phyloP scores from a whole-genome alignment of 2,888 invertebrate species.

The Agonopterix heracliana region DNA sequence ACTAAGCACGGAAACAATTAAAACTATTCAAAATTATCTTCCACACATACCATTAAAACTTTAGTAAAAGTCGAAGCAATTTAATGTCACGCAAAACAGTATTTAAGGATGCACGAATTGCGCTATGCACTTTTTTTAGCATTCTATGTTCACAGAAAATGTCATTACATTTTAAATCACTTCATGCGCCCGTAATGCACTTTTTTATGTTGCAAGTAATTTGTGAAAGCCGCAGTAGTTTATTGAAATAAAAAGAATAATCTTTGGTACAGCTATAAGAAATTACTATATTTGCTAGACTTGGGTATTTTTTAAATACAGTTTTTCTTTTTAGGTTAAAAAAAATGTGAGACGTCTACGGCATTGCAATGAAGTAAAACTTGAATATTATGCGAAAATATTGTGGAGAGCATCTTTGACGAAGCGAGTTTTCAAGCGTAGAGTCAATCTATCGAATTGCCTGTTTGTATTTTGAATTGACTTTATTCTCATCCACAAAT shows the following conservation, averaged over 20 bases:
- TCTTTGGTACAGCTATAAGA: background rate
- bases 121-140: constrained; percentile 35
- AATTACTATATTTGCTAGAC: background rate
- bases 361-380: too few species aligned
- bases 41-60: constrained; percentile 29
- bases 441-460: too few species aligned
- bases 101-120: constrained; percentile 43
- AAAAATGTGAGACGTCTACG: background rate
- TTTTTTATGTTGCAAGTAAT: background rate
- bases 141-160: constrained; percentile 39
- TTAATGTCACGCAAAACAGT: constrained; percentile 57
- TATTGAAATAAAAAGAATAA: background rate
- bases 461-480: too few species aligned
- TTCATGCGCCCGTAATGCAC: constrained; percentile 1
- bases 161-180: constrained; percentile 32
- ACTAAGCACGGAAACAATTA: too few species aligned
- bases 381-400: too few species aligned
- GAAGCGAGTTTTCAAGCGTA: too few species aligned
- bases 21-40: too few species aligned
- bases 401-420: too few species aligned
- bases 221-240: background rate
- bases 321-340: background rate
- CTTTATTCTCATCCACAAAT: too few species aligned
- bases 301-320: background rate
- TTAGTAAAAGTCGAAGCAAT: constrained; percentile 42